Conservation (phyloP, 2,113 vertebrate species). For the Zosterops borbonicus region DNA sequence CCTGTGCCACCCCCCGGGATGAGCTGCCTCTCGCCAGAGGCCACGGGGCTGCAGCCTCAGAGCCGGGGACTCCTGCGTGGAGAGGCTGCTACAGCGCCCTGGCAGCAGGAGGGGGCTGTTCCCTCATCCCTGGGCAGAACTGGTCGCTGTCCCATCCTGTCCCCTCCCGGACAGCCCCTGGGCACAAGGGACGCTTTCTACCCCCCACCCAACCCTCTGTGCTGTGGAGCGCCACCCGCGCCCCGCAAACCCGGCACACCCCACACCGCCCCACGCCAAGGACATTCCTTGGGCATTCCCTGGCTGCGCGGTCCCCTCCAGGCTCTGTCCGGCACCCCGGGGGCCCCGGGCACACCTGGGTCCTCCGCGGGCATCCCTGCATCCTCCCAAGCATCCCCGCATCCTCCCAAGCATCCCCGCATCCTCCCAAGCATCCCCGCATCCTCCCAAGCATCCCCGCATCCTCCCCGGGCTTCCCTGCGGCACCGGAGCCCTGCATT, state of each 20-base stretch:
- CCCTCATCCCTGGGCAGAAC: neutral
- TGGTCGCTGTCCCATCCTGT: fast-evolving
- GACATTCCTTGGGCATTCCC: neutral
- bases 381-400: neutral
- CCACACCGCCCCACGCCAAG: neutral
- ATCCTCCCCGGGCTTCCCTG: neutral
- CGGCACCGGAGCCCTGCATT: neutral
- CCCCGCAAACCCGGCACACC: neutral
- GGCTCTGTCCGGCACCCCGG: neutral
- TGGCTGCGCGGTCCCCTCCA: neutral
- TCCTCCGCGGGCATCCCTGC: neutral
- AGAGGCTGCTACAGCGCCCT: neutral
- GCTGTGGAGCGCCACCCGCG: neutral
- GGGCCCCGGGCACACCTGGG: neutral
- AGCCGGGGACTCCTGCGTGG: neutral
- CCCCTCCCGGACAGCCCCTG: neutral
- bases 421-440: neutral
- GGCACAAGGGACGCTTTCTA: too few relatives aligned
- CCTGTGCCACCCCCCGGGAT: neutral
- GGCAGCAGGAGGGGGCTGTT: neutral
- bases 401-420: neutral
- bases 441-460: neutral
- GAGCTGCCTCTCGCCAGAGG: neutral
- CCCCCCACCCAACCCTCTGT: neutral
- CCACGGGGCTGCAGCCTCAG: neutral